Evolutionary conservation across 2,113 vertebrate species (phyloP).

Genomic region (Perognathus longimembris): DNA sequence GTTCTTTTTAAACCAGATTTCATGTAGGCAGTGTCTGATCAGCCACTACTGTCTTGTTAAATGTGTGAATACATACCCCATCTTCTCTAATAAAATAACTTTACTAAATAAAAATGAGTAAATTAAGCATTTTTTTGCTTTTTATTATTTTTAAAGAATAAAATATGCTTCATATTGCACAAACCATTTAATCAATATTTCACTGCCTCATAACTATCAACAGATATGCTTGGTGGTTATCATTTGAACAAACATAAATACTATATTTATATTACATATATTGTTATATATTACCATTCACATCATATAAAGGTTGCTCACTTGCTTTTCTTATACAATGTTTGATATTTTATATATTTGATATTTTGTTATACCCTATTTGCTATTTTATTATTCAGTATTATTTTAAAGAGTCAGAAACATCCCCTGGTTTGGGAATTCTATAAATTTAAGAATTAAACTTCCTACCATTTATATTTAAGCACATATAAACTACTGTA

Average conservation of each 20-base stretch:
- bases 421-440: neutral
- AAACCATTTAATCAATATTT: neutral
- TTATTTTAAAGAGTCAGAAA: neutral
- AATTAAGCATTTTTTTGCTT: neutral
- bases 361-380: too few relatives aligned
- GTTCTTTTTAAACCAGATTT: neutral
- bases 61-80: neutral
- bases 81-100: neutral
- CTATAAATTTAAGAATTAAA: neutral
- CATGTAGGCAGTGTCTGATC: neutral
- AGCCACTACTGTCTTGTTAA: neutral
- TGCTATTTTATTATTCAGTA: too few relatives aligned
- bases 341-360: neutral
- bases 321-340: neutral
- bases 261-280: neutral
- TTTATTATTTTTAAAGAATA: constrained; percentile 22
- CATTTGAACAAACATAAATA: neutral
- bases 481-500: neutral
- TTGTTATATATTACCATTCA: too few relatives aligned
- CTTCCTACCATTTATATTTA: neutral
- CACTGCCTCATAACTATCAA: neutral
- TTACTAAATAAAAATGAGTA: neutral
- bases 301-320: neutral
- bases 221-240: neutral
- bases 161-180: neutral